Base-by-base conservation (phyloP, 2,113 vertebrate genomes). In the Lagopus leucura region DNA sequence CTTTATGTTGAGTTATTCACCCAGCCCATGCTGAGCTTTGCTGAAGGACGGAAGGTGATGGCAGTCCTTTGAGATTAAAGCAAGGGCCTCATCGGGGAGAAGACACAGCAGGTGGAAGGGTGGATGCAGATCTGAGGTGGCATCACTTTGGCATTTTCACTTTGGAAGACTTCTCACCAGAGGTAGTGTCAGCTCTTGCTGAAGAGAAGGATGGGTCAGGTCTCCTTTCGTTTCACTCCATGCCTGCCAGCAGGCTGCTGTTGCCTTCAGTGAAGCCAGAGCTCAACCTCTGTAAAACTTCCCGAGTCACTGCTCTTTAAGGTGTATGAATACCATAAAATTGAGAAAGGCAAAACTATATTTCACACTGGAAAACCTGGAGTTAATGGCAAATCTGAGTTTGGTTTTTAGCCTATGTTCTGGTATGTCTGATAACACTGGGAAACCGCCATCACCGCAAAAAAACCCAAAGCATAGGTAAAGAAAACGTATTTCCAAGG, bases 1-100 rank as follows among this genome's bases (percentile, higher is more conserved):
- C 89, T 97, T 94, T 95, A 95, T 50, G 86, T 93, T 89, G 88
- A 96, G 69, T 98, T 95, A 91, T 92, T 97, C 94, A 88, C 16
- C 1, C 74, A 94, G 93, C 38, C 84, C 92, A 63, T 67, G 89
- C 79, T 83, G 86, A 90, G 36, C 55, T 89, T 75, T 87, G 42
- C 75, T 75, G 64, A 43, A 36, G 50, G 50, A 38, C 61, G 81
- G 91, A 83, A 79, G 28, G 40, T 47, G n/a, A 12, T 55, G 80
- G 43, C 42, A 89, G 17, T 61, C 67, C 43, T 42, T 61, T 67
- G 52, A 45, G 48, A 42, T 21, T 38, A 60, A 61, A 80, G 55
- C 15, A 16, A n/a, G 8, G 10, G 15, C 55, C 87, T 91, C 13
- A 3, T 47, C 27, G 34, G 61, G 43, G 61, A 67, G 52, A 67